Base-by-base conservation (phyloP, 2,797 vertebrate species). In the Clarias fuscus region DNA sequence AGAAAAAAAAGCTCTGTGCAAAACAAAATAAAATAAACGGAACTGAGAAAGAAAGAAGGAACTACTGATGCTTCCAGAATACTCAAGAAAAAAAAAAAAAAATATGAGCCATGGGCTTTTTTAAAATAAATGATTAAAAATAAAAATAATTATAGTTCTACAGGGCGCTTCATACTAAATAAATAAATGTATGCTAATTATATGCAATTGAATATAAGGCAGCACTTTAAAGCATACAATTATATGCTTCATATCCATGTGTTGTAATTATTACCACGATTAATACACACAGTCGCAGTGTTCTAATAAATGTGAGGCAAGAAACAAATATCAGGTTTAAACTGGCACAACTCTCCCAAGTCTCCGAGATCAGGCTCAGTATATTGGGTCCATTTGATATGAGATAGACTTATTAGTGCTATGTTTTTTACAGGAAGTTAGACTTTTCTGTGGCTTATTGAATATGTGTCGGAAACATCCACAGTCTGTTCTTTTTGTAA, bases 61-160 rank as follows among this genome's bases (percentile, higher is more conserved):
- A 75, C 68, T 59, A 7, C 75, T 77, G 27, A 22, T 13, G 18
- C 20, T 37, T 18, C 58, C 58, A 79, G 27, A 61, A 79, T 62
- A 6, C 56, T 62, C 11, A 56, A 56, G 53, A 43, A 56, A 56
- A 56, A 56, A 53, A n/a, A n/a, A n/a, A 56, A 56, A 88, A 93
- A 89, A 92, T 92, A 92, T 91, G 89, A 92, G 87, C 58, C 27
- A 77, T 56, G 30, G 58, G 81, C 71, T 78, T 82, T 33, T 70
- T 84, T 76, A 48, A 88, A 79, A 76, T 82, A 71, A 73, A 83
- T 70, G 59, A 83, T 58, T 58, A 68, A 48, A 88, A 79, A 76
- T 56, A 56, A 56, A 56, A 56, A 84, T 76, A 78, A 83, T 70
- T 65, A 83, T 58, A 68, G 43, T 81, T 70, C 40, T 59, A 64